phyloP scores from a whole-genome alignment of 2,113 vertebrate genomes.

The Podilymbus podiceps region DNA sequence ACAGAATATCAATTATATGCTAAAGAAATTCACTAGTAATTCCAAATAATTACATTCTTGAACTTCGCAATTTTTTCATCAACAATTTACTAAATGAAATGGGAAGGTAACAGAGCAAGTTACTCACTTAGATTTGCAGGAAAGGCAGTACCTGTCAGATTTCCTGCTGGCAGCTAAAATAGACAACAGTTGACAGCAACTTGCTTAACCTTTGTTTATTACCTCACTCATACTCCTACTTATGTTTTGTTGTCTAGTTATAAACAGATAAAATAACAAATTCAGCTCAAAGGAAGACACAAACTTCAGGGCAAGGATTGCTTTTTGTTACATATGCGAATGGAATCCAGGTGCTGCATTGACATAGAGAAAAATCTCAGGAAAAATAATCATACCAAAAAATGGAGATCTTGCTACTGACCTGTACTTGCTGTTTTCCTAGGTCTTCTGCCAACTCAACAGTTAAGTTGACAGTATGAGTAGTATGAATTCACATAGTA shows the following conservation, averaged over 20 bases:
- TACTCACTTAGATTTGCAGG: neutral
- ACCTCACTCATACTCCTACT: neutral
- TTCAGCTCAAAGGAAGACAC: neutral
- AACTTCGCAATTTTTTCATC: neutral
- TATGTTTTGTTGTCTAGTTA: neutral
- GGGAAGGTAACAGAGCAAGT: neutral
- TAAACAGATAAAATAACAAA: neutral
- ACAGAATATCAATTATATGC: constrained; percentile 15
- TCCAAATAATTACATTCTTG: constrained; percentile 6
- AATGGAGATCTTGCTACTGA: neutral
- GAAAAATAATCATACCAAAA: neutral
- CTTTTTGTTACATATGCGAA: neutral
- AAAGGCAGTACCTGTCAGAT: neutral
- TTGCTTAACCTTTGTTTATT: neutral
- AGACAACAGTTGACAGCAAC: neutral
- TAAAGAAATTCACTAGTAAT: constrained; percentile 16
- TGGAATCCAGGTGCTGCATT: neutral
- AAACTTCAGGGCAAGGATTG: neutral
- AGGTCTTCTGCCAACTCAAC: neutral
- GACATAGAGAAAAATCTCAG: neutral
- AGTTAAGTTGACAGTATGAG: neutral
- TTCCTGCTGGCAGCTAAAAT: neutral
- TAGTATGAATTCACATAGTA: neutral
- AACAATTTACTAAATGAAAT: neutral
- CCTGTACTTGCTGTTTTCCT: neutral